phyloP scores from a whole-genome alignment of 2,888 invertebrate genomes.

The Plebejus anna region DNA sequence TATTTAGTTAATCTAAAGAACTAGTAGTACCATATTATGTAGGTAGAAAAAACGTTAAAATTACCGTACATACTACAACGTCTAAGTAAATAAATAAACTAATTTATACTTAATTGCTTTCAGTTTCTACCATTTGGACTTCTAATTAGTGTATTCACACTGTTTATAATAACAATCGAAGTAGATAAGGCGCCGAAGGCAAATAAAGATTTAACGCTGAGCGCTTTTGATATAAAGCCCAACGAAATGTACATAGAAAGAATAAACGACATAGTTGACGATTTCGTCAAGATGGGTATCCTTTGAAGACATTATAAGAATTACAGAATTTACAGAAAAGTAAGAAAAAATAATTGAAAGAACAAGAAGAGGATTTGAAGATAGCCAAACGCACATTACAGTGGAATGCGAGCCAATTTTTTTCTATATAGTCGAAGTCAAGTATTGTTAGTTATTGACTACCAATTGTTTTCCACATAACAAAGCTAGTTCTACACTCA shows the following conservation, averaged over 20 bases:
- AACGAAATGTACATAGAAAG: conserved; percentile 34
- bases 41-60: neutral
- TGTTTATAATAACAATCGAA: conserved; percentile 39
- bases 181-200: conserved; percentile 38
- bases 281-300: conserved; percentile 35
- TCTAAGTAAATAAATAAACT: neutral
- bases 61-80: neutral
- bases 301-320: neutral
- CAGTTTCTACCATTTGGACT: conserved; percentile 40
- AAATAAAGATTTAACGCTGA: conserved; percentile 29
- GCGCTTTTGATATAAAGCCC: conserved; percentile 31
- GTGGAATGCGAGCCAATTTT: no score
- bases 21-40: no score
- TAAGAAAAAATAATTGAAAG: neutral
- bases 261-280: conserved; percentile 38
- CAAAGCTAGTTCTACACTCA: neutral
- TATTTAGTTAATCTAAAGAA: no score
- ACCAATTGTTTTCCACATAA: neutral
- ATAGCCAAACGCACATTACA: neutral
- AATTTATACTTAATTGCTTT: conserved; percentile 1
- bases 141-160: conserved; percentile 33
- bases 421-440: no score
- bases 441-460: no score
- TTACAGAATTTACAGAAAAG: neutral
- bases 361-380: neutral